A percentile compares a stretch with the other conserved stretches of the same genome.
Evolutionary conservation across 2,113 vertebrate genomes (phyloP).

Genomic region (Indicator indicator): DNA sequence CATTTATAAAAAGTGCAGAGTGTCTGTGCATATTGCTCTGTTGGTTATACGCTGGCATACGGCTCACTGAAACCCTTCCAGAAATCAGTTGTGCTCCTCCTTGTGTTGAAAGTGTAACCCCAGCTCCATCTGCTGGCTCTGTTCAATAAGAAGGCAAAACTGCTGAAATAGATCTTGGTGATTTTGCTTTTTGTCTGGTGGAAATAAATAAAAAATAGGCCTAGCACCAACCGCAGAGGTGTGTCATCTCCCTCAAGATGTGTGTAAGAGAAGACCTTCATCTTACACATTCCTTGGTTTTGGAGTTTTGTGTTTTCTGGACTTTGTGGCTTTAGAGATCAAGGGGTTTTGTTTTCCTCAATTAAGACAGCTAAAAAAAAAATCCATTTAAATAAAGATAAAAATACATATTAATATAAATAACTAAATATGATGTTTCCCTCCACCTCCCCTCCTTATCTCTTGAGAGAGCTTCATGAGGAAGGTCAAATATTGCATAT

Average conservation of each 20-base stretch:
- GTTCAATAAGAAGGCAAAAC: neutral
- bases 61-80: slow-evolving; percentile 25
- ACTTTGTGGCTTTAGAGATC: neutral
- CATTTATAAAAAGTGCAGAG: neutral
- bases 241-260: neutral
- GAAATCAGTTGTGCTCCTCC: neutral
- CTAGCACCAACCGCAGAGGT: neutral
- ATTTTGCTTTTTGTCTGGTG: neutral
- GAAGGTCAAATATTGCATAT: neutral
- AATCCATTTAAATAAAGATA: no score
- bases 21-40: neutral
- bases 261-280: neutral
- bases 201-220: neutral
- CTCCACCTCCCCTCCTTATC: neutral
- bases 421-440: neutral
- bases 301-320: neutral
- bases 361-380: neutral
- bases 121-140: slow-evolving; percentile 77
- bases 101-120: slow-evolving; percentile 44
- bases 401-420: neutral
- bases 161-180: neutral
- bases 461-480: neutral
- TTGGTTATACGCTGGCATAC: neutral
- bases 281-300: neutral
- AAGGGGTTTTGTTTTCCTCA: neutral